Conservation (phyloP, 2,888 invertebrate genomes). For the Hydraecia micacea region DNA sequence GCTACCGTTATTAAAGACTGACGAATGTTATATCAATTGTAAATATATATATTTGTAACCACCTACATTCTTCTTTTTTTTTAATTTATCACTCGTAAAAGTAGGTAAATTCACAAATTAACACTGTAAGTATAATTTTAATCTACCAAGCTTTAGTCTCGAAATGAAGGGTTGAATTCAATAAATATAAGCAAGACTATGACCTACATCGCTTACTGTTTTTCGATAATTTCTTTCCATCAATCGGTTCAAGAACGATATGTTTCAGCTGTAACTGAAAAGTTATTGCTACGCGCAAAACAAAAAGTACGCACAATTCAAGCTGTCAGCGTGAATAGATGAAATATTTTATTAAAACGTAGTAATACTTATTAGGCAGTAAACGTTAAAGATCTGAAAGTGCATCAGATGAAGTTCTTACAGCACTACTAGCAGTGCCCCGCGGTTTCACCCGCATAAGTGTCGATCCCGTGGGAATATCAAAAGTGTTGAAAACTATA, state of each 20-base stretch:
- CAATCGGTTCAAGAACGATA: not conserved
- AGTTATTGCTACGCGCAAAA: too few species aligned
- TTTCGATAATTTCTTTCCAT: not conserved
- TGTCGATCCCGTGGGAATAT: too few species aligned
- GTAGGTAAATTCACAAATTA: not conserved
- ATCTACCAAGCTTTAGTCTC: not conserved
- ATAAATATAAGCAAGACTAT: not conserved
- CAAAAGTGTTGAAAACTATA: too few species aligned
- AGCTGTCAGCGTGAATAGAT: not conserved
- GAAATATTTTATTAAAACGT: slow-evolving; percentile 2
- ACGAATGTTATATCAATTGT: slow-evolving; percentile 41
- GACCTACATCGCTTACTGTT: not conserved
- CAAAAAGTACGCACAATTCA: not conserved
- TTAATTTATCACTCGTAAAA: not conserved
- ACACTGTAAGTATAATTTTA: not conserved
- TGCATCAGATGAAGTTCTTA: slow-evolving; percentile 32
- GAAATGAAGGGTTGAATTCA: not conserved
- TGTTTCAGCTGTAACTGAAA: not conserved
- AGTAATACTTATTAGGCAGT: slow-evolving; percentile 5
- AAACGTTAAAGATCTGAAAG: slow-evolving; percentile 32
- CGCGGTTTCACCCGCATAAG: too few species aligned
- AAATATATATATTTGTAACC: slow-evolving; percentile 53
- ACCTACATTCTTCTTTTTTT: slow-evolving; percentile 1
- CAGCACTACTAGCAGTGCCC: too few species aligned
- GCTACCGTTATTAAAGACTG: slow-evolving; percentile 73